Base-by-base conservation (phyloP, 2,113 vertebrate species). In the Eclectus roratus region DNA sequence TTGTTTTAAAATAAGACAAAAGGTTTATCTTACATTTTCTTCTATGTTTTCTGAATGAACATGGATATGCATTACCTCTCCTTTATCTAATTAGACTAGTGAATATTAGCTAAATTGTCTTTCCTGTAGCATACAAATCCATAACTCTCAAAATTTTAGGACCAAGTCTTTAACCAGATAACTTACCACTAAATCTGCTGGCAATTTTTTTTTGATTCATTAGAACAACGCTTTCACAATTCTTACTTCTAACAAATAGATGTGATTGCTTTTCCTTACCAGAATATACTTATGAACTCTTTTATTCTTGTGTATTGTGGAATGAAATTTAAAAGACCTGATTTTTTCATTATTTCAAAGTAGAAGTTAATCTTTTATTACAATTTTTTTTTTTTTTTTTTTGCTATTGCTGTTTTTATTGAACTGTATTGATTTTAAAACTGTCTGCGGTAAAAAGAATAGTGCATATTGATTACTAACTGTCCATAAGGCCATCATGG, bases 391-490 rank as follows among this genome's bases (percentile, higher is more conserved):
- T 86, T 84, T 87, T 85, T 83, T 20, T 17, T 83, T 89, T 93
- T 93, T 96, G 37, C 86, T 96, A 91, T 95, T 96, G 93, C 88
- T 96, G 80, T 91, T 28, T 93, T 79, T 50, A 52, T 68, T 92
- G 33, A 91, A 68, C 18, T 39, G 60, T 31, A 74, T 56, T 88
- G 77, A 74, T 78, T 77, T 90, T 71, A 86, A 91, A 86, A 92
- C 56, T 89, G 31, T 70, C 52, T 63, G 39, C n/a, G 43, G 50
- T 83, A 94, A 92, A 93, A 94, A 87, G 46, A 93, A 95, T 49
- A 93, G 78, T 96, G 94, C 92, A 89, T 91, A 91, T 70, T 92
- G 55, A 69, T 74, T 84, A 71, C 71, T 73, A 70, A 63, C 77
- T 92, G 53, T 94, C 65, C 13, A 21, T 94, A 96, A 96, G 96